Percentiles rank a stretch among this genome's conserved stretches.
Conservation (phyloP, 2,797 vertebrate species). For the Oophaga sylvatica region DNA sequence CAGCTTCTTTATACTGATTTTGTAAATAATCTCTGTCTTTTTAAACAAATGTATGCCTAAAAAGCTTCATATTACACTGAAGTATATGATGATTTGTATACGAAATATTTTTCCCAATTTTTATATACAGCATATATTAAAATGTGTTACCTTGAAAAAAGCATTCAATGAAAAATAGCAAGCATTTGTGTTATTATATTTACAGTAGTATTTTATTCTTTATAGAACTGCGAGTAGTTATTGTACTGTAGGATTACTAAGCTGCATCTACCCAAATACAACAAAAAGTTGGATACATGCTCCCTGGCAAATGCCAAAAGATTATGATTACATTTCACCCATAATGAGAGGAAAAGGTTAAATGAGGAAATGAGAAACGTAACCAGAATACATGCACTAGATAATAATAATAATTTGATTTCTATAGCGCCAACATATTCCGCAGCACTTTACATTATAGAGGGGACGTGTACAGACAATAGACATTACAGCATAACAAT, state of each 20-base stretch:
- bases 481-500: too few species aligned
- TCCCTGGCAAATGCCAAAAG: conserved; percentile 41
- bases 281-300: conserved; percentile 35
- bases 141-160: neutral
- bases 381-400: conserved; percentile 24
- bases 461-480: too few species aligned
- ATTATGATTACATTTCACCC: conserved; percentile 55
- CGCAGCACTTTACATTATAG: too few species aligned
- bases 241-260: neutral
- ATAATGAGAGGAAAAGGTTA: conserved; percentile 50
- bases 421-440: too few species aligned
- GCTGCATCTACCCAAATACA: conserved; percentile 41
- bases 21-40: too few species aligned
- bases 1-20: too few species aligned
- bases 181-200: neutral
- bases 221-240: neutral
- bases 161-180: neutral
- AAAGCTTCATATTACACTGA: neutral
- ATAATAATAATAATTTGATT: neutral
- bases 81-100: neutral
- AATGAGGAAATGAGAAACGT: conserved; percentile 39
- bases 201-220: neutral
- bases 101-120: too few species aligned
- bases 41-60: neutral
- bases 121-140: too few species aligned